Evolutionary conservation across 37 sponge, comb jelly and placozoan species (phyloP), one percentile per base, ranked within the genome.

Genomic region (Hexactinellida sp.): DNA sequence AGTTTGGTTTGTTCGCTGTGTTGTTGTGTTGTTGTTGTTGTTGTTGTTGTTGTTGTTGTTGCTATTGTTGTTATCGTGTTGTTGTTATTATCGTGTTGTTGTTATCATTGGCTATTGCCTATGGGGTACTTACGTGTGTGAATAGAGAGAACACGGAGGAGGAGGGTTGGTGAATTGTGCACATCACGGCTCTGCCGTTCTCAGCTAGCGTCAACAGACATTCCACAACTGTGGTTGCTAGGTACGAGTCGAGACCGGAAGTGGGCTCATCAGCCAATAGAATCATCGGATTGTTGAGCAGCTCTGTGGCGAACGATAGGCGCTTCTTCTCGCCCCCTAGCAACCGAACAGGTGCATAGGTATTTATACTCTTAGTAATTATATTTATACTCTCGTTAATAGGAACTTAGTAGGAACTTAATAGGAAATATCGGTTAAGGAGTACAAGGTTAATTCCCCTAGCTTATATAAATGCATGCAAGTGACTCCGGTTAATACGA

Each of bases 231-330:
- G 84, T 88, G 54, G 55, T 84, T 0, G 90, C 90, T 85, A 89
- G 84, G 54, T 88, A 90, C 10, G 88, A 88, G 86, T 90, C 90
- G 1, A 90, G 85, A 7, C 90, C 90, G 32, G 85, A 85, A 0
- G 90, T 90, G n/a, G 90, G 90, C 54, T 90, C 90, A 86, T 90
- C 90, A n/a, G 86, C 88, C 88, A 90, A 84, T 36, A 90, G 83
- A 1, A 90, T 82, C 23, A 84, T 84, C 19, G 90, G 90, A 36
- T 90, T 83, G 82, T 82, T 90, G 54, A 90, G 85, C 0, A 87
- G 86, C 87, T 87, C 90, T 52, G 83, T 83, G 24, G 90, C 90
- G 23, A 89, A 89, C 1, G 87, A 51, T 30, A 89, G 87, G 9
- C 90, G 0, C 76, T 88, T 89, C 54, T 85, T 89, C 82, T 89